Evolutionary conservation across 2,113 vertebrate species (phyloP).

Genomic region (Dipodomys merriami): DNA sequence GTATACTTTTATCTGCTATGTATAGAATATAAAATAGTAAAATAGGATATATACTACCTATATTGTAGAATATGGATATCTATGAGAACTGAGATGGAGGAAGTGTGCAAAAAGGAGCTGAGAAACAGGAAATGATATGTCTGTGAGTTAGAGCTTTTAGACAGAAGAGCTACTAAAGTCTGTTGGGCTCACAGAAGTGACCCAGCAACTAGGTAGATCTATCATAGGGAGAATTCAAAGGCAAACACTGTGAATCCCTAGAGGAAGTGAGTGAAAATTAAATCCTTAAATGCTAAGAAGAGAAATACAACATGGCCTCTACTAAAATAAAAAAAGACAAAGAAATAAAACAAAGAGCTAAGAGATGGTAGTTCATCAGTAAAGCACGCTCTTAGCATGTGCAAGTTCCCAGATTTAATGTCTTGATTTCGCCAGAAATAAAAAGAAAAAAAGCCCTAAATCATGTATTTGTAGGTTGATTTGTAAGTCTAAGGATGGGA

Average conservation of each 20-base stretch:
- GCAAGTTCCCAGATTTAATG: neutral
- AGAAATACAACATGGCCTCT: neutral
- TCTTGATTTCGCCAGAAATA: neutral
- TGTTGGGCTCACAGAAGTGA: too few species aligned
- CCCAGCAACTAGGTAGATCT: fast-evolving
- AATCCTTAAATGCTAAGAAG: neutral
- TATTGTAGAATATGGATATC: too few species aligned
- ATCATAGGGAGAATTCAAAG: neutral
- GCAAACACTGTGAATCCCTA: neutral
- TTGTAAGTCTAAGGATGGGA: neutral
- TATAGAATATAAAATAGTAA: too few species aligned
- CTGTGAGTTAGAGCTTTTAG: neutral
- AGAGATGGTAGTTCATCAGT: neutral
- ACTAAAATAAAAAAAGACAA: neutral
- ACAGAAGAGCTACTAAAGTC: neutral
- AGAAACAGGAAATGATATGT: neutral
- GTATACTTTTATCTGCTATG: too few species aligned
- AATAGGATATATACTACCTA: too few species aligned
- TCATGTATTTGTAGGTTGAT: fast-evolving
- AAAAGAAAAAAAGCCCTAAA: neutral
- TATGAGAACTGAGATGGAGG: fast-evolving
- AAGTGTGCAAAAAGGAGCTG: neutral
- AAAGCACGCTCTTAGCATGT: neutral
- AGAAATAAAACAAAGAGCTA: too few species aligned
- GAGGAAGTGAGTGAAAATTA: neutral